These are phyloP conservation scores for Prunella strophiata DNA, from an alignment of 2,797 vertebrate genomes.

Conservation along the genomic window DNA sequence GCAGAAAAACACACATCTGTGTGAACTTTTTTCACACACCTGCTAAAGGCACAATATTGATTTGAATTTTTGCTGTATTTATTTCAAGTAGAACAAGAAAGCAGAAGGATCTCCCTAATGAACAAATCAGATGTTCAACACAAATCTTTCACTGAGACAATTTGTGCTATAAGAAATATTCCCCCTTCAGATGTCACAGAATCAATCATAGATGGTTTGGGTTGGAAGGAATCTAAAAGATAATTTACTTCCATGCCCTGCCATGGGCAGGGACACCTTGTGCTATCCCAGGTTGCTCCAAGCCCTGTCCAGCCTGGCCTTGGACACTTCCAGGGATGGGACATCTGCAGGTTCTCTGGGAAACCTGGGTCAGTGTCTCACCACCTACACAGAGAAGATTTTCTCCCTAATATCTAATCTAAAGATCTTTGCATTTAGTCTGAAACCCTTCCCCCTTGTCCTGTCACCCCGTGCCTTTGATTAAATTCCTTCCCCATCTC, in stretches of 20 bases:
- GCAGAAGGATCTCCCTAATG: neutral
- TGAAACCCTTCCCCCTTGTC: neutral
- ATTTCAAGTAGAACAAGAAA: neutral
- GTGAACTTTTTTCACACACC: neutral
- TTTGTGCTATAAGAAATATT: neutral
- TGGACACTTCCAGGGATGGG: neutral
- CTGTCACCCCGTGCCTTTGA: neutral
- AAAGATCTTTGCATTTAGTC: neutral
- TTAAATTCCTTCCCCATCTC: neutral
- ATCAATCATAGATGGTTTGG: neutral
- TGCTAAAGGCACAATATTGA: neutral
- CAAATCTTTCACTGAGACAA: neutral
- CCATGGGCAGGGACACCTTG: neutral
- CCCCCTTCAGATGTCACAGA: neutral
- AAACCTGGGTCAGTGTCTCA: neutral
- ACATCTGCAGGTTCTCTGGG: neutral
- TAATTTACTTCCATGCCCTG: neutral
- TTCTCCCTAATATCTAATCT: neutral
- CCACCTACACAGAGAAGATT: neutral
- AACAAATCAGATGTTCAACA: neutral
- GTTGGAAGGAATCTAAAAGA: neutral
- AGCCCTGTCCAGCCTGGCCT: fast-evolving
- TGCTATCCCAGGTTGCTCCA: neutral
- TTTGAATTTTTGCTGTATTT: neutral
- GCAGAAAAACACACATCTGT: neutral